These are phyloP conservation scores for Bubo blakistoni DNA, from an alignment of 2,113 vertebrate species.

Conservation along the genomic window DNA sequence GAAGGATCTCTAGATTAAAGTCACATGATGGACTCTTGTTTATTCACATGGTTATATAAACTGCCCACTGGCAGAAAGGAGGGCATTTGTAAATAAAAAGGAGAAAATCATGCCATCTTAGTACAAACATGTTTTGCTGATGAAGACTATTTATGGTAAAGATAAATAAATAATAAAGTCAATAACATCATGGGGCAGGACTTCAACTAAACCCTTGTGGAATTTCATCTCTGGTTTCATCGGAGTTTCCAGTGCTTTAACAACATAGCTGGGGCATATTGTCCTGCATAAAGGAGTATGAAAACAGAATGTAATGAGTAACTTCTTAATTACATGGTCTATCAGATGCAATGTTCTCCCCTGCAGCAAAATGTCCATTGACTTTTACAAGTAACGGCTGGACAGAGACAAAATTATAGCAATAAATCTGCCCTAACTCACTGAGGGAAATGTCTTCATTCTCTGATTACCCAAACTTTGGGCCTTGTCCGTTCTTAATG, in stretches of 20 bases:
- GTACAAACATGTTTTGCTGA: background rate
- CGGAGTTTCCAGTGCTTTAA: background rate
- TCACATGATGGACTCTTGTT: background rate
- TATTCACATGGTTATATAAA: background rate
- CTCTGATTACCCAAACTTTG: background rate
- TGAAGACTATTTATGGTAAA: background rate
- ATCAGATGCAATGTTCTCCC: background rate
- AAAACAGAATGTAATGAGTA: background rate
- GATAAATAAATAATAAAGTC: background rate
- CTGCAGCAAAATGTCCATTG: background rate
- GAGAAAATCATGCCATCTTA: background rate
- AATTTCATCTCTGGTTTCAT: background rate
- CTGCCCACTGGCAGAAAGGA: background rate
- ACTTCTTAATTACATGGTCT: background rate
- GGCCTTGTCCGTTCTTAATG: background rate
- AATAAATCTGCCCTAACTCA: background rate
- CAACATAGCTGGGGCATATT: background rate
- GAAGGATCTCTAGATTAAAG: background rate
- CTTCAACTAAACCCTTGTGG: background rate
- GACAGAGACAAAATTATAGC: background rate
- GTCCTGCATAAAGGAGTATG: background rate
- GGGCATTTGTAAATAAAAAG: background rate
- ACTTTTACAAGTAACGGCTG: background rate
- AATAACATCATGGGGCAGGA: background rate
- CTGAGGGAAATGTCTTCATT: background rate